Base-by-base conservation (phyloP, 2,797 vertebrate genomes). In the Mormyrus hasselquistii region DNA sequence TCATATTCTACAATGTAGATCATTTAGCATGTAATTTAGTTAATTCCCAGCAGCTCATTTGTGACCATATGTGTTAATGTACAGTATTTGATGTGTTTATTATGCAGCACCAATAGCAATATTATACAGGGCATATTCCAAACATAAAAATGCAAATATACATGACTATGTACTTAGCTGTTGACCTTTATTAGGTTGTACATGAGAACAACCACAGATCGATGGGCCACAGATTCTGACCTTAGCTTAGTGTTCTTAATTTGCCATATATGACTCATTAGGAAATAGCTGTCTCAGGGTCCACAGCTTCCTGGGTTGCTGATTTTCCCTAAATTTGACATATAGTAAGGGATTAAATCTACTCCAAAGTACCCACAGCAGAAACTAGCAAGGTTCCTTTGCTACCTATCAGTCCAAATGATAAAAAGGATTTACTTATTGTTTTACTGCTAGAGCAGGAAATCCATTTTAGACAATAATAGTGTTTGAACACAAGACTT, bases 31-130 rank as follows among this genome's bases (percentile, higher is more conserved):
- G 50, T 57, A 38, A 86, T 86, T 55, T 59, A 53, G 50, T 19
- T 84, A 57, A 86, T 55, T 38, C 52, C 25, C 19, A 86, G 16
- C 34, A 57, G 85, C 29, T 19, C 49, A 57, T 55, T 57, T 34
- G 25, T 57, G 29, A 86, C 29, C 16, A 41, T 34, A 86, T 65
- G 14, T 57, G 41, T 86, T 49, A 38, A 84, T 84, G 82, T 59
- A 44, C 76, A 83, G 19, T 9, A 44, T 38, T 19, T 88, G 57
- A 52, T 88, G 87, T 50, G 25, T 57, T 83, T 88, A 84, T 84
- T 47, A 79, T 79, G 82, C 41, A 50, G 25, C 82, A 84, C 22
- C 73, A 79, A 79, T 79, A 79, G 38, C 14, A 41, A 79, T 79
- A 44, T 79, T 41, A 79, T 79, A 44, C 73, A 44, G 73, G 73